These are phyloP conservation scores for Ploceus nigricollis DNA, from an alignment of 2,113 vertebrate species.

Conservation along the genomic window DNA sequence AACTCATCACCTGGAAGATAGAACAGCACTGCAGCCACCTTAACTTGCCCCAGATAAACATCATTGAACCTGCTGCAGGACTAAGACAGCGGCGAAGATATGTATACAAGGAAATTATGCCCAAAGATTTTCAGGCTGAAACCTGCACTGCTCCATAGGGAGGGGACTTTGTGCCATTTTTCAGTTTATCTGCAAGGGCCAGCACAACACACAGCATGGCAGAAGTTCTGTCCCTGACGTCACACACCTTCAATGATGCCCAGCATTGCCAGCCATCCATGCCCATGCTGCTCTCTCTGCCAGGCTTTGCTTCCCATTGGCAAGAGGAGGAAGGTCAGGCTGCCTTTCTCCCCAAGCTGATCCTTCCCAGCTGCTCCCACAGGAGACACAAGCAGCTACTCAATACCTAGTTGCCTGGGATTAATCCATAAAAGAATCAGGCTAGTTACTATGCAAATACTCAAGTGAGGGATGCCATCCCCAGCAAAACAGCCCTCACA, in stretches of 20 bases:
- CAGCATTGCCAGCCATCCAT: not conserved
- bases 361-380: not conserved
- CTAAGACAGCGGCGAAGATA: not conserved
- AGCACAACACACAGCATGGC: not conserved
- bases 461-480: not conserved
- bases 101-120: not conserved
- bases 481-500: not conserved
- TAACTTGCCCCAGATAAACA: not conserved
- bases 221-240: not conserved
- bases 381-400: not conserved
- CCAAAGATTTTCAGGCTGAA: not conserved
- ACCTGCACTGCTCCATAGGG: not conserved
- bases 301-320: not conserved
- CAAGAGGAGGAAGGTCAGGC: not conserved
- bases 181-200: not conserved
- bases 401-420: not conserved
- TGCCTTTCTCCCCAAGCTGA: not conserved
- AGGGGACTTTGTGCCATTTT: not conserved
- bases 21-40: not conserved
- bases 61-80: not conserved
- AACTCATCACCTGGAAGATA: not conserved
- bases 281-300: rapidly evolving
- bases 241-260: not conserved
- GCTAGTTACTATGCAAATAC: not conserved
- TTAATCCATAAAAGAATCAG: not conserved